Evolutionary conservation across 2,113 vertebrate species (phyloP).

Genomic region (Lophius piscatorius): DNA sequence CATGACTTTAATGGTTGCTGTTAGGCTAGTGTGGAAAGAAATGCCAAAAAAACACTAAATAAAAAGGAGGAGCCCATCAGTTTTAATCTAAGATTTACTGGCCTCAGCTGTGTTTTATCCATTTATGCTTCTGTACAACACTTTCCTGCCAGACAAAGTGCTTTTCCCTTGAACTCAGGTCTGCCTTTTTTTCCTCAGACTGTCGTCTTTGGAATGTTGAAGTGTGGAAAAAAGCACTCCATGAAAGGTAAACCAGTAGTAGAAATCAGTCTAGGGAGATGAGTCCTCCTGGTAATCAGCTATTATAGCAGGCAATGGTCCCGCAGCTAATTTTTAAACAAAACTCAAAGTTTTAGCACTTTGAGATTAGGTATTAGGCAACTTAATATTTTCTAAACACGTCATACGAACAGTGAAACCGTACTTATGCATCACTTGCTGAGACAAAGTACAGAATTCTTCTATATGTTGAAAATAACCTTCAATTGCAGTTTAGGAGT

Average conservation of each 20-base stretch:
- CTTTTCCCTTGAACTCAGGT: slow-evolving; percentile 12
- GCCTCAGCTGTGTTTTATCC: neutral
- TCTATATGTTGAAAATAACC: no score
- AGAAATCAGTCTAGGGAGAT: no score
- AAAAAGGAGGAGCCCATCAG: neutral
- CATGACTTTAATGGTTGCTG: neutral
- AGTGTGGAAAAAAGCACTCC: neutral
- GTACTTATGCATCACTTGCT: no score
- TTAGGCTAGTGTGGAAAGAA: neutral
- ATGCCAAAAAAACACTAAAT: neutral
- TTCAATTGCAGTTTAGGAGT: no score
- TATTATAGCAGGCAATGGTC: slow-evolving; percentile 17
- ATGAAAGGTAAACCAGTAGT: neutral
- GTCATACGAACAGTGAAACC: no score
- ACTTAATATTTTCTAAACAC: no score
- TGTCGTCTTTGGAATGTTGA: slow-evolving; percentile 7
- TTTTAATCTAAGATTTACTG: no score
- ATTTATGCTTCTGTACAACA: slow-evolving; percentile 6
- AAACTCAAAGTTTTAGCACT: no score
- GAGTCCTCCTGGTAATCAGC: neutral
- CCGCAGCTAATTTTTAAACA: no score
- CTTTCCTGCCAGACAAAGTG: neutral
- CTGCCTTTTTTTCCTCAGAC: no score
- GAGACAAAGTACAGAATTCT: no score
- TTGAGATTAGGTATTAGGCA: no score